A percentile compares a stretch with the other conserved stretches of the same genome.
Evolutionary conservation across 2,888 invertebrate species (phyloP).

Genomic region (Seira ritae): DNA sequence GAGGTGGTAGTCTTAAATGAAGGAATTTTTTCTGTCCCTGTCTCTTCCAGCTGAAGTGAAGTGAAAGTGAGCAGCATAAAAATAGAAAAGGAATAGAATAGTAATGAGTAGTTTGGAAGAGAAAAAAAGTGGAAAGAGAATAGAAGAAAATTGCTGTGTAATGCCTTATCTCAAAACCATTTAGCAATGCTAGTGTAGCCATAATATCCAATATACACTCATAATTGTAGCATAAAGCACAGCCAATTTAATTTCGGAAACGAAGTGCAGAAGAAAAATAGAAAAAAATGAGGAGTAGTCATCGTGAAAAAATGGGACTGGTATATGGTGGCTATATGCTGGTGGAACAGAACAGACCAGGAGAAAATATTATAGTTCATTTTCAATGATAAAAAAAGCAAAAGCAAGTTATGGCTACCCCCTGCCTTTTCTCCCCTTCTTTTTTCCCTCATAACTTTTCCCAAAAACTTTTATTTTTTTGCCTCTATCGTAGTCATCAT

Average conservation of each 20-base stretch:
- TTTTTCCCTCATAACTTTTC: conserved; percentile 1
- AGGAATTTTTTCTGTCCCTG: conserved; percentile 31
- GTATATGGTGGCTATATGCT: not conserved
- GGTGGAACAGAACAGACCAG: conserved; percentile 24
- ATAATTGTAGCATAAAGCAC: conserved; percentile 33
- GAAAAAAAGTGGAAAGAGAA: conserved; percentile 22
- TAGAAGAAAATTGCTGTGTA: conserved; percentile 53
- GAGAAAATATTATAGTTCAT: conserved; percentile 3
- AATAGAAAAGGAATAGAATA: conserved; percentile 36
- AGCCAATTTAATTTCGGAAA: conserved; percentile 58
- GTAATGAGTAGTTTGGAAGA: conserved; percentile 36
- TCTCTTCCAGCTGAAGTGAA: conserved; percentile 22
- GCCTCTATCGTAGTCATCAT: conserved; percentile 22
- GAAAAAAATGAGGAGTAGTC: conserved; percentile 2
- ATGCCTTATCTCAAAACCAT: conserved; percentile 60
- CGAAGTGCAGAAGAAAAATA: conserved; percentile 22
- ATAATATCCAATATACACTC: conserved; percentile 11
- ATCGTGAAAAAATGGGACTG: not conserved
- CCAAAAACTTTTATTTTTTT: not conserved
- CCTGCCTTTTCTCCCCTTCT: not conserved
- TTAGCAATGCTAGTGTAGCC: conserved; percentile 40
- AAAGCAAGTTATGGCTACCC: not conserved
- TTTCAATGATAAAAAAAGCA: conserved; percentile 18
- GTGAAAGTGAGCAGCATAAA: conserved; percentile 29
- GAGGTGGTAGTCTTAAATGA: conserved; percentile 22